Base-by-base conservation (phyloP, 2,797 vertebrate species). In the Phoeniculus purpureus region DNA sequence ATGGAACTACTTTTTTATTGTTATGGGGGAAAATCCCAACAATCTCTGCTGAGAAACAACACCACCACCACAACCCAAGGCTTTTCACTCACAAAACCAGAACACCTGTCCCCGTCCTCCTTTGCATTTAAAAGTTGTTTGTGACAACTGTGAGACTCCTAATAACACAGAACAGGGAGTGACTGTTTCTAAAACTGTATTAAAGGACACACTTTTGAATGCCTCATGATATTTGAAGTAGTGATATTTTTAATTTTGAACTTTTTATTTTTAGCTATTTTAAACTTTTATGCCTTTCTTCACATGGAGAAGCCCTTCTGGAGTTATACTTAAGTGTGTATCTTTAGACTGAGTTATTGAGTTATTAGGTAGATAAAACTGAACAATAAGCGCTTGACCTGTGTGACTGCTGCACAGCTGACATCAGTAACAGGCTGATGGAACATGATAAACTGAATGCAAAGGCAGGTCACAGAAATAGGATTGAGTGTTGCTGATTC, bases 61-160 rank as follows among this genome's bases (percentile, higher is more conserved):
- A 0, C 21, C 80, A 27, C 12, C 56, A 32, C 7, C 3, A 43
- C 37, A 8, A 75, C 37, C 0, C n/a, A 70, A 93, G 50, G 8
- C 17, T 87, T 72, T 93, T 74, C 37, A 19, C 10, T 71, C 26
- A 67, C 19, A 58, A 15, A 68, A 90, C 62, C 21, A 45, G 74
- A 91, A 66, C 92, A 59, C 3, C 82, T 55, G 78, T 16, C 43
- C 43, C 43, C 43, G 9, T 11, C 43, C 43, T 43, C 14, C 43
- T 92, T 96, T 94, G 27, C 68, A 75, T 86, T 96, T 86, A 48
- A 25, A 48, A 88, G 37, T 68, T 89, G 27, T 8, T 85, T 96
- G 92, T 87, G 32, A 22, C 64, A 81, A 34, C 65, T 91, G 48
- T 74, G 65, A 94, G 76, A 32, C 29, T 77, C 50, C 76, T 47